These are phyloP conservation scores for Oreochromis grahami DNA, from an alignment of 2,797 vertebrate genomes.

Conservation along the genomic window DNA sequence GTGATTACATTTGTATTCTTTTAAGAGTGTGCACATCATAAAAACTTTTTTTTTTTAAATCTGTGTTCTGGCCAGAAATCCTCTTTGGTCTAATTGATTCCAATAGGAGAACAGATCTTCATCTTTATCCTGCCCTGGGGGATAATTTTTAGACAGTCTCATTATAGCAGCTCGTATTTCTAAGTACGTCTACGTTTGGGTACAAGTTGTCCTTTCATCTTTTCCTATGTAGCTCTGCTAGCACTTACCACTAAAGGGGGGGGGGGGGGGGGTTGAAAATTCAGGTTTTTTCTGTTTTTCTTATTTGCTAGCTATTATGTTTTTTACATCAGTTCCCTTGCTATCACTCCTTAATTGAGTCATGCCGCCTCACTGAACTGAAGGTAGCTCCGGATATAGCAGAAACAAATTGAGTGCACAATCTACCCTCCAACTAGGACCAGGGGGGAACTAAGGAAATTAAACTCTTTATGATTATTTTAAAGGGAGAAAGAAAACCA, in stretches of 20 bases:
- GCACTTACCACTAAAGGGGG: neutral
- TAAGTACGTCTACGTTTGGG: conserved; percentile 9
- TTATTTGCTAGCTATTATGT: neutral
- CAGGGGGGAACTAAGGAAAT: neutral
- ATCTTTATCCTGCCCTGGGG: conserved; percentile 51
- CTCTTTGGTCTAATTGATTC: conserved; percentile 49
- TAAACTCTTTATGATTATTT: neutral
- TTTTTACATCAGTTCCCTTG: conserved; percentile 9
- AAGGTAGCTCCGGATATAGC: conserved; percentile 4
- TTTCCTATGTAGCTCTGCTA: neutral
- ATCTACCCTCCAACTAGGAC: neutral
- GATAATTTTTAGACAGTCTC: conserved; percentile 55
- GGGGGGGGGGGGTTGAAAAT: neutral
- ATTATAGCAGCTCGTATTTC: conserved; percentile 55
- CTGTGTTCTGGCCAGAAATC: conserved; percentile 23
- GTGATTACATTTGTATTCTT: conserved; percentile 1
- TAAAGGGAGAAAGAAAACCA: neutral
- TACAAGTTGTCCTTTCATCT: conserved; percentile 46
- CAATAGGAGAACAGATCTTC: conserved; percentile 37
- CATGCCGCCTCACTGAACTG: conserved; percentile 13
- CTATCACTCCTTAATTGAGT: conserved; percentile 43
- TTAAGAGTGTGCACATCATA: neutral
- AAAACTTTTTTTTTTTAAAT: neutral
- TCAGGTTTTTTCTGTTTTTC: conserved; percentile 12
- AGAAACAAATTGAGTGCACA: conserved; percentile 15